Conservation (phyloP, 2,888 invertebrate species). For the Branchellion lobata region DNA sequence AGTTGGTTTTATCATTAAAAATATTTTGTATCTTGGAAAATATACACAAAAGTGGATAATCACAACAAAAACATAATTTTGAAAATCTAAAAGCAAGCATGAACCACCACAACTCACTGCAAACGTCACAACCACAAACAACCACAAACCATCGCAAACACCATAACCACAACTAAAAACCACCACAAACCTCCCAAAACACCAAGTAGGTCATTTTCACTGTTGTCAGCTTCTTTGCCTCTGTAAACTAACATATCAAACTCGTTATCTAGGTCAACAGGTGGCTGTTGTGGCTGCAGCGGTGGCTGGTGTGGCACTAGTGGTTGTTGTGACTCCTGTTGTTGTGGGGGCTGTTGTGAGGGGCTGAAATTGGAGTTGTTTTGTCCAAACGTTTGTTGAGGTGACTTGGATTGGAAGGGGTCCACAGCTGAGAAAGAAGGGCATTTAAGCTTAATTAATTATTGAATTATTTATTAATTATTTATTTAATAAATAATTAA, state of each 20-base stretch:
- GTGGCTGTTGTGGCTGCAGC: slow-evolving; percentile 19
- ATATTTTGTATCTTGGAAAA: no score
- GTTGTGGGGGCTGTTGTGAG: background rate
- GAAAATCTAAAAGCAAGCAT: no score
- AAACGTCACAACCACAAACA: background rate
- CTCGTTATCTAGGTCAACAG: slow-evolving; percentile 16
- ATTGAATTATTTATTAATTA: no score
- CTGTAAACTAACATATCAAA: slow-evolving; percentile 27
- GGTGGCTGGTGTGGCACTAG: background rate
- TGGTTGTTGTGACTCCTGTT: background rate
- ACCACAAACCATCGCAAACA: background rate
- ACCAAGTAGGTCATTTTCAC: slow-evolving; percentile 4
- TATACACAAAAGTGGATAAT: no score
- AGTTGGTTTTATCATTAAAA: no score
- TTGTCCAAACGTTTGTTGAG: no score
- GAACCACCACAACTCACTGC: no score
- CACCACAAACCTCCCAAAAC: slow-evolving; percentile 14
- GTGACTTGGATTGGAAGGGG: background rate
- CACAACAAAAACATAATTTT: no score
- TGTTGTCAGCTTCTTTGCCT: background rate
- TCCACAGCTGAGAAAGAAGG: background rate
- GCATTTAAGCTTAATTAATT: no score
- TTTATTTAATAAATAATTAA: no score
- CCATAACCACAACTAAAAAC: background rate
- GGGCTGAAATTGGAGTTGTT: background rate